Evolutionary conservation across 2,113 vertebrate species (phyloP).

Genomic region (Limanda limanda): DNA sequence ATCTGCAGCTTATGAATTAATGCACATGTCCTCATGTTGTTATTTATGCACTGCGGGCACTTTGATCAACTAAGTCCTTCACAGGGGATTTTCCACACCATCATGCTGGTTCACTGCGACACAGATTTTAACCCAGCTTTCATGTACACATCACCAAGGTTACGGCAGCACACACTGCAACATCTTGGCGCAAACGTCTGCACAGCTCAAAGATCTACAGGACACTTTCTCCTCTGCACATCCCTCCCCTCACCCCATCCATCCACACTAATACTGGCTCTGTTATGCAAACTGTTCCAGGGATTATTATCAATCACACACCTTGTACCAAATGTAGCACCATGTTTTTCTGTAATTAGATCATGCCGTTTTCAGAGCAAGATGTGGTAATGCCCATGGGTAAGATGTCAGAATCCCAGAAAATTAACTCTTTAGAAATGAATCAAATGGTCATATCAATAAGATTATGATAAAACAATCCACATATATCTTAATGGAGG

Average conservation of each 20-base stretch:
- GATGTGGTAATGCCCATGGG: background rate
- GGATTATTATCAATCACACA: constrained; percentile 44
- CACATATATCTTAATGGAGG: too few relatives aligned
- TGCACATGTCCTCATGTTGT: too few relatives aligned
- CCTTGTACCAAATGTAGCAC: constrained; percentile 13
- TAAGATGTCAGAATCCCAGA: constrained; percentile 9
- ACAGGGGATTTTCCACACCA: background rate
- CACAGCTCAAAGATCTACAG: constrained; percentile 26
- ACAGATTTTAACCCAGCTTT: constrained; percentile 17
- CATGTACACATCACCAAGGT: constrained; percentile 26
- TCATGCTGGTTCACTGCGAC: constrained; percentile 7
- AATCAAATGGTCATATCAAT: constrained; percentile 12
- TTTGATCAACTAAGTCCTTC: too few relatives aligned
- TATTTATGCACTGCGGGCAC: too few relatives aligned
- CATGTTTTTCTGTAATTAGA: constrained; percentile 23
- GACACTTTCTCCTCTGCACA: constrained; percentile 23
- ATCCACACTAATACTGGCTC: constrained; percentile 20
- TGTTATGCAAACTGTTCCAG: constrained; percentile 27
- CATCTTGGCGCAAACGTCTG: constrained; percentile 27
- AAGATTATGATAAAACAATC: background rate
- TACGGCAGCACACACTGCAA: constrained; percentile 16
- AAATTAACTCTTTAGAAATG: constrained; percentile 15
- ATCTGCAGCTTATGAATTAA: too few relatives aligned
- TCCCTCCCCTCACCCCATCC: constrained; percentile 29
- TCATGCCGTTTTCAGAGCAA: constrained; percentile 5